These are phyloP conservation scores for Pemphredon lugubris DNA, from an alignment of 2,888 invertebrate genomes.

Conservation along the genomic window DNA sequence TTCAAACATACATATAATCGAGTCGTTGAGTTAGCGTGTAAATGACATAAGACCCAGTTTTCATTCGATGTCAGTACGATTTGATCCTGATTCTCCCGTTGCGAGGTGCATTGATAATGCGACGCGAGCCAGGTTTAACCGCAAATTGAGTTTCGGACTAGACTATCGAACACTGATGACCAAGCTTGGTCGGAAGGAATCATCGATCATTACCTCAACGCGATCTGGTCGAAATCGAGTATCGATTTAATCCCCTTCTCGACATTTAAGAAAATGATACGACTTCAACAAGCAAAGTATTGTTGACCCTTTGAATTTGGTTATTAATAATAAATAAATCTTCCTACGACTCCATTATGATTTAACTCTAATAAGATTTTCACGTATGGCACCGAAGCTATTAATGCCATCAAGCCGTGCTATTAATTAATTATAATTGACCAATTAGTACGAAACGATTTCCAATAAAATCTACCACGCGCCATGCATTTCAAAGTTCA, in stretches of 20 bases:
- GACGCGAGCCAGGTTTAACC: not conserved
- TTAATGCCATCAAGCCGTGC: too few relatives aligned
- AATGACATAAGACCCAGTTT: constrained; percentile 23
- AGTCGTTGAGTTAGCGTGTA: constrained; percentile 14
- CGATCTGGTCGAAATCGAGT: too few relatives aligned
- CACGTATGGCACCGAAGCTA: too few relatives aligned
- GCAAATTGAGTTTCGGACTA: not conserved
- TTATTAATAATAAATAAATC: too few relatives aligned
- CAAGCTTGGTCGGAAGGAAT: not conserved
- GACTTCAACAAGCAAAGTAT: too few relatives aligned
- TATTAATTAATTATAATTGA: too few relatives aligned
- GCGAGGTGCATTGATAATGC: not conserved
- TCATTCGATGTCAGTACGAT: constrained; percentile 11
- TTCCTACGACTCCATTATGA: too few relatives aligned
- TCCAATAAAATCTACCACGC: not conserved
- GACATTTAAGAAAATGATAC: too few relatives aligned
- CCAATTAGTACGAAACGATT: not conserved
- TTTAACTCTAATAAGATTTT: too few relatives aligned
- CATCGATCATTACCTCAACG: not conserved
- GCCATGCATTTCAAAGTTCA: not conserved
- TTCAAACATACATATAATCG: constrained; percentile 17
- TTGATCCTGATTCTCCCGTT: not conserved
- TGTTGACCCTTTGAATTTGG: too few relatives aligned
- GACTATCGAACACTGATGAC: not conserved
- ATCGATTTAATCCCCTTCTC: too few relatives aligned